Base-by-base conservation (phyloP, 1,140 invertebrate species). In the Drosophila suzukii region DNA sequence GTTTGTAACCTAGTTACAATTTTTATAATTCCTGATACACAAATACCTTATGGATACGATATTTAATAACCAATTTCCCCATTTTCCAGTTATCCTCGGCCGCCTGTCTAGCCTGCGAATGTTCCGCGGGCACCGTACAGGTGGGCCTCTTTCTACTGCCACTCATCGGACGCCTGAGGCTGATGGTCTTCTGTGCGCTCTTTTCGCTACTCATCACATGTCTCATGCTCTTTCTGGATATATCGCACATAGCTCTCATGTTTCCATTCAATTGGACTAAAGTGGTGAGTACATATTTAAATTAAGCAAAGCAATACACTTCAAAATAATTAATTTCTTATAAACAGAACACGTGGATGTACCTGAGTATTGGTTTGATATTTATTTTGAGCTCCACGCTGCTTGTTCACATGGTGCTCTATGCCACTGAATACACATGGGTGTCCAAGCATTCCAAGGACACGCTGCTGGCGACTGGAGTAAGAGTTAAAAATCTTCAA, bases 221-320 rank as follows among this genome's bases (percentile, higher is more conserved):
- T 83, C 93, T 96, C 77, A 94, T 97, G 92, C 94, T 97, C 85
- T 96, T 96, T 93, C 95, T 97, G 92, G 96, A 97, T 94, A 95
- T 97, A 92, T 96, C 96, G 78, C 95, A 97, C 86, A 95, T 97
- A 79, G 94, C 95, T 65, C 95, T 95, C 86, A 94, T 97, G 93
- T 96, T 97, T 93, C 96, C 96, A 76, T 95, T 97, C 90, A 96
- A 97, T 92, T 97, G 96, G 96, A 94, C 95, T 70, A 95, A 95
- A 94, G 91, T 97, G 94, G 96, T 97, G 92, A 94, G 95, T 56
- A 10, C 41, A 7, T 4, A 8, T 0, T 0, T 0, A 0, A 8
- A 2, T 6, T 2, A 7, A n/a, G 13, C 6, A 6, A 0, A 0
- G 0, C 20, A 11, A 13, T 4, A 12, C 11, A 17, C 4, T 17